phyloP scores from a whole-genome alignment of 2,797 vertebrate genomes.

The Chrysocyon brachyurus region DNA sequence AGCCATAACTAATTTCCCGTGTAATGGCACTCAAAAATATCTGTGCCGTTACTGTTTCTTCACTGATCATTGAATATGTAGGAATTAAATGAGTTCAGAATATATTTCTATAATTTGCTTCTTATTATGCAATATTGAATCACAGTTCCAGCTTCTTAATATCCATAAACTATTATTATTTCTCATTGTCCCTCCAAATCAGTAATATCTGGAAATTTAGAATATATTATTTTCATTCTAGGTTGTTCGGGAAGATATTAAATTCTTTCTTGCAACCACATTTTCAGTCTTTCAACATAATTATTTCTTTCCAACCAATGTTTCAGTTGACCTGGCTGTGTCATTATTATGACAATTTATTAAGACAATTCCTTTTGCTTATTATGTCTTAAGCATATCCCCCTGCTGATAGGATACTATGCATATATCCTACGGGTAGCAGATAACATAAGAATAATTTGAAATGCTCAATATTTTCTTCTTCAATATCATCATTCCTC shows the following conservation, averaged over 20 bases:
- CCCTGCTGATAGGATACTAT: not conserved
- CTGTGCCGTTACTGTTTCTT: slow-evolving; percentile 42
- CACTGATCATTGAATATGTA: slow-evolving; percentile 1
- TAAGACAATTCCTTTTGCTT: not conserved
- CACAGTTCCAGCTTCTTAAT: slow-evolving; percentile 57
- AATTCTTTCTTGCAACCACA: slow-evolving; percentile 40
- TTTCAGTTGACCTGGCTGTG: not conserved
- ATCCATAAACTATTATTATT: slow-evolving; percentile 64
- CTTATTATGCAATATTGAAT: slow-evolving; percentile 67
- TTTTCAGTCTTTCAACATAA: slow-evolving; percentile 42
- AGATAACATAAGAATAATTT: not conserved
- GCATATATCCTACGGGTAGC: not conserved
- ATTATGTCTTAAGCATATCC: not conserved
- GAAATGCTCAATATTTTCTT: slow-evolving; percentile 28
- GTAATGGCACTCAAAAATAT: slow-evolving; percentile 66
- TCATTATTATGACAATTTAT: slow-evolving; percentile 2
- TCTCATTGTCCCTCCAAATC: slow-evolving; percentile 61
- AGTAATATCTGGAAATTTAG: slow-evolving; percentile 46
- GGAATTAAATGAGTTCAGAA: slow-evolving; percentile 69
- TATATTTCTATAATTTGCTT: slow-evolving; percentile 66
- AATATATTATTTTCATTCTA: slow-evolving; percentile 49
- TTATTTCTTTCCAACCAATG: slow-evolving; percentile 10
- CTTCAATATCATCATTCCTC: not conserved
- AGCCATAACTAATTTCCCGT: slow-evolving; percentile 69
- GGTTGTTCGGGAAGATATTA: slow-evolving; percentile 24